A percentile compares a stretch with the other conserved stretches of the same genome.
Evolutionary conservation across 2,888 invertebrate species (phyloP).

Genomic region (Galerucella pusilla): DNA sequence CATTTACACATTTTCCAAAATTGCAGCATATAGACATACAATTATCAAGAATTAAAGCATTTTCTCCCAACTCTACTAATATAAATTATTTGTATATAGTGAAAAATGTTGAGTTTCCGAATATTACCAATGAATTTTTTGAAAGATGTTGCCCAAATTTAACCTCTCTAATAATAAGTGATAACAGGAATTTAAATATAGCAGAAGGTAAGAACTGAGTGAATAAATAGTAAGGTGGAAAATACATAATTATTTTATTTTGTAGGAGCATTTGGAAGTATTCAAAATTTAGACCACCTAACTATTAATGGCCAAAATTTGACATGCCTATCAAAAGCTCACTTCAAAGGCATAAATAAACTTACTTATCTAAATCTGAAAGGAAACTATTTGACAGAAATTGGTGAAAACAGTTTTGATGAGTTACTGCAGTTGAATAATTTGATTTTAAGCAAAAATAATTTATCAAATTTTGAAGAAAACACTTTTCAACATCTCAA

Average conservation of each 20-base stretch:
- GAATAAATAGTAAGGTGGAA: too few species aligned
- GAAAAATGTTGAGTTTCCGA: conserved; percentile 35
- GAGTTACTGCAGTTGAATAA: conserved; percentile 32
- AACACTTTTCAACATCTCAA: conserved; percentile 29
- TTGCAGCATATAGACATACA: conserved; percentile 36
- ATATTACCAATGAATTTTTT: conserved; percentile 28
- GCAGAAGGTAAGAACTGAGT: conserved; percentile 24
- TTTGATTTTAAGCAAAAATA: conserved; percentile 32
- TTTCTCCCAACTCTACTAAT: conserved; percentile 19
- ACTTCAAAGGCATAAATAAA: conserved; percentile 31
- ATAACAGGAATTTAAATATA: conserved; percentile 26
- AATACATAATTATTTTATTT: conserved; percentile 3
- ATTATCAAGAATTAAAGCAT: conserved; percentile 29
- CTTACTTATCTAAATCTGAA: conserved; percentile 35
- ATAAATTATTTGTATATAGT: conserved; percentile 33
- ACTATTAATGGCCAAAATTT: conserved; percentile 39
- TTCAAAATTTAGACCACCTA: conserved; percentile 30
- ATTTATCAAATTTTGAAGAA: conserved; percentile 26
- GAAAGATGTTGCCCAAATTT: conserved; percentile 25
- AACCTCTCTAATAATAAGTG: conserved; percentile 25
- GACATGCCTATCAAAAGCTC: conserved; percentile 21
- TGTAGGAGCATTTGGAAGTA: conserved; percentile 36
- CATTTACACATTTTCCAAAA: conserved; percentile 24
- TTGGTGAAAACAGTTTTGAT: conserved; percentile 30
- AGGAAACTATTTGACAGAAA: conserved; percentile 28